Percentiles rank a stretch among this genome's conserved stretches.
These are phyloP conservation scores for Oophaga sylvatica DNA, from an alignment of 2,797 vertebrate genomes.

Conservation along the genomic window DNA sequence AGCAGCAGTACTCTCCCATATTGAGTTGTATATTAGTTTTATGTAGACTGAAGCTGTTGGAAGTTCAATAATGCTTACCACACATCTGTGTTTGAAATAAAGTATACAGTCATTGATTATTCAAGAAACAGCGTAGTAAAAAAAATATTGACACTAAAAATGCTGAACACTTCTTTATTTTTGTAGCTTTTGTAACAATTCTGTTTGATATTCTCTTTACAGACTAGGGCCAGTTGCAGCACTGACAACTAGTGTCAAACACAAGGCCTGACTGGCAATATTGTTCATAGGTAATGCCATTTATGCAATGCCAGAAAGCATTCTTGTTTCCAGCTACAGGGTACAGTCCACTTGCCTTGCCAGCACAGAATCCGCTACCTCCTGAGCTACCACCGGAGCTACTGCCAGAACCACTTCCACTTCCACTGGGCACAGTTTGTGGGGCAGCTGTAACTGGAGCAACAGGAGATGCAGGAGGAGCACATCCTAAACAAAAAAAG, in stretches of 20 bases:
- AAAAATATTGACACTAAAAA: conserved; percentile 9
- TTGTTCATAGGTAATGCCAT: conserved; percentile 67
- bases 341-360: conserved; percentile 74
- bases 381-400: conserved; percentile 56
- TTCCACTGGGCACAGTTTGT: conserved; percentile 29
- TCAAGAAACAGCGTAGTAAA: neutral
- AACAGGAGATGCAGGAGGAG: neutral
- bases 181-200: conserved; percentile 13
- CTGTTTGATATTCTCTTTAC: neutral
- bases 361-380: conserved; percentile 72
- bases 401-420: conserved; percentile 47
- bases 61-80: too few species aligned
- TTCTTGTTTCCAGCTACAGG: conserved; percentile 71
- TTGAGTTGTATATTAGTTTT: too few species aligned
- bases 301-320: conserved; percentile 72
- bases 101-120: neutral
- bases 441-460: conserved; percentile 52
- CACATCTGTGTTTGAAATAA: neutral
- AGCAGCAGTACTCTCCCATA: too few species aligned
- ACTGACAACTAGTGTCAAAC: conserved; percentile 73
- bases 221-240: conserved; percentile 75
- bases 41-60: too few species aligned
- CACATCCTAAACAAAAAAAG: conserved; percentile 60
- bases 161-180: conserved; percentile 37
- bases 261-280: conserved; percentile 70